Conservation (phyloP, 2,888 invertebrate species). For the Phortica magna region DNA sequence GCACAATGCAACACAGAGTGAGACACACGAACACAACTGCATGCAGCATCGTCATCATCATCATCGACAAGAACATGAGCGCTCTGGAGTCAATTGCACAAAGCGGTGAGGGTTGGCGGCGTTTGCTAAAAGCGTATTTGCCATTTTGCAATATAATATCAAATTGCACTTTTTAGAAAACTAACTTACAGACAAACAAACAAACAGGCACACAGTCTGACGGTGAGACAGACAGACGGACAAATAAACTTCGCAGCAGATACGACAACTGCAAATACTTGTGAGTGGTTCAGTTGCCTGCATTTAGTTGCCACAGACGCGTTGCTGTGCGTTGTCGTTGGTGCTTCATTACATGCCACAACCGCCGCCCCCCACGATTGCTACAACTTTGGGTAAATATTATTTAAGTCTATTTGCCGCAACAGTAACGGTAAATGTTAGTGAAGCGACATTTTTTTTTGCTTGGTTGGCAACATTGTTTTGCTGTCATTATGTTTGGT, state of each 20-base stretch:
- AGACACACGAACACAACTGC: neutral
- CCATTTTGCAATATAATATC: constrained; percentile 70
- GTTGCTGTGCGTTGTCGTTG: neutral
- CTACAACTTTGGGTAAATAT: constrained; percentile 56
- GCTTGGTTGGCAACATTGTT: constrained; percentile 26
- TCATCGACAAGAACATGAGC: constrained; percentile 1
- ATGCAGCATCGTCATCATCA: neutral
- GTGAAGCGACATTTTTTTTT: constrained; percentile 14
- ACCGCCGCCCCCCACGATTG: neutral
- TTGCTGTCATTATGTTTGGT: neutral
- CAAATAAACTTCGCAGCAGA: constrained; percentile 8
- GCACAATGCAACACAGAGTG: neutral
- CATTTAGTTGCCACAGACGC: constrained; percentile 1
- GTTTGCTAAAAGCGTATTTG: constrained; percentile 65
- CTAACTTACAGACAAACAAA: constrained; percentile 1
- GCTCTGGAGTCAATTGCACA: neutral
- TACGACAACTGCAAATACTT: neutral
- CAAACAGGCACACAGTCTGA: neutral
- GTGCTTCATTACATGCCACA: neutral
- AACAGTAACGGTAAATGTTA: constrained; percentile 3
- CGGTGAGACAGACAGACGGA: constrained; percentile 25
- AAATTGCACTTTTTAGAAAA: constrained; percentile 59
- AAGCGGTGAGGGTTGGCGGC: neutral
- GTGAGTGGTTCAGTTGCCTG: neutral
- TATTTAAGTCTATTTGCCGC: constrained; percentile 64